phyloP scores from a whole-genome alignment of 2,113 vertebrate species.

The Zosterops lateralis region DNA sequence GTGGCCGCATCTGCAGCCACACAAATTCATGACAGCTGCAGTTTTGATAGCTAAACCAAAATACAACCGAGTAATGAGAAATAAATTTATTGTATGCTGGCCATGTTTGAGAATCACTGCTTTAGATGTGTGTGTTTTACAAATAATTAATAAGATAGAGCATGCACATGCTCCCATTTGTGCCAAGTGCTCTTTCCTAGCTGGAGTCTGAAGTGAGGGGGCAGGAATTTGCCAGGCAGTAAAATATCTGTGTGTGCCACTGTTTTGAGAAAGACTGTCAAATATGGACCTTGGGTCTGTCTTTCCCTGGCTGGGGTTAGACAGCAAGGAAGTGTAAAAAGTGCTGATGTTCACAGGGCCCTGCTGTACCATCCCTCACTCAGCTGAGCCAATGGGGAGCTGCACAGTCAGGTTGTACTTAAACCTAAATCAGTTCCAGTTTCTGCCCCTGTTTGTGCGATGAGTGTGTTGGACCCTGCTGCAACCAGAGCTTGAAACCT shows the following conservation, averaged over 20 bases:
- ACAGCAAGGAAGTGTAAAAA: not conserved
- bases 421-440: not conserved
- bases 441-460: not conserved
- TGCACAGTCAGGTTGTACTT: not conserved
- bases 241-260: not conserved
- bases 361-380: not conserved
- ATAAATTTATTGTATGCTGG: not conserved
- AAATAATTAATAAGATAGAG: conserved; percentile 2
- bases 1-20: not conserved
- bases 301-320: not conserved
- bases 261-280: not conserved
- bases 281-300: not conserved
- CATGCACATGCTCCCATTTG: not conserved
- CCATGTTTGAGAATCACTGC: conserved; percentile 10
- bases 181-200: not conserved
- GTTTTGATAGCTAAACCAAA: conserved; percentile 48
- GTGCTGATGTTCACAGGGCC: not conserved
- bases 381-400: rapidly evolving
- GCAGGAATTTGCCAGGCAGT: not conserved
- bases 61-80: conserved; percentile 44
- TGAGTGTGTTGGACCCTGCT: not conserved
- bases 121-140: conserved; percentile 5
- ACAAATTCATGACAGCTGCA: conserved; percentile 43
- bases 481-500: not conserved
- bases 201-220: not conserved